Evolutionary conservation across 2,113 vertebrate genomes (phyloP), one percentile per base, ranked within the genome.

Genomic region (Ondatra zibethicus): DNA sequence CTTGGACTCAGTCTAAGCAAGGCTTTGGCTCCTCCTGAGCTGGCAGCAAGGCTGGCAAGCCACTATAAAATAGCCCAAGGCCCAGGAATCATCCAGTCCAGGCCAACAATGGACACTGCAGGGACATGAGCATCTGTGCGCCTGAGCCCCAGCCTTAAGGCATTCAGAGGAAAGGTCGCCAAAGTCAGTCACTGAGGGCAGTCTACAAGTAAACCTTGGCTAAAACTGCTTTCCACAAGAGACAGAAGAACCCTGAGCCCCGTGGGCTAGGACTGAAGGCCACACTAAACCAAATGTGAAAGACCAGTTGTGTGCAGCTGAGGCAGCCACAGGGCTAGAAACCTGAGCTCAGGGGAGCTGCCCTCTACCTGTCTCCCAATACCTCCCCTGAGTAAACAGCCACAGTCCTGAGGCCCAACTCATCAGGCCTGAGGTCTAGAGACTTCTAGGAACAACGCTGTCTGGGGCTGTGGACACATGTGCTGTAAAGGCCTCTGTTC

Each of bases 401-500:
- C 47, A 36, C 12, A 52, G 29, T 50, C 52, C 68, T 17, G 14
- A 52, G 21, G 45, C 61, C 27, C n/a, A 61, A 8, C 12, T 36
- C 11, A 29, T 23, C 12, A 12, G 23, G 47, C 33, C 16, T 0
- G 23, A 89, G 61, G 61, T 58, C 52, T 7, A 7, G 27, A 11
- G 11, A 47, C 68, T 94, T 75, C 29, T 8, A 73, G 85, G 55
- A 72, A 58, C 63, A 90, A 10, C 68, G 39, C 45, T 52, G 23
- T 23, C 2, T 0, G 3, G 2, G 39, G 58, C 47, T 39, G 3
- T 2, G 12, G 47, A 61, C 42, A 50, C 21, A 3, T 0, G 29
- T 21, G 72, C 89, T 75, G 50, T 2, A n/a, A 47, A 19, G 36
- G 55, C 17, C 23, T 72, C 33, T 23, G 68, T n/a, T 65, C 82